Evolutionary conservation across 1,140 invertebrate species (phyloP).

Genomic region (Drosophila parabipectinata): DNA sequence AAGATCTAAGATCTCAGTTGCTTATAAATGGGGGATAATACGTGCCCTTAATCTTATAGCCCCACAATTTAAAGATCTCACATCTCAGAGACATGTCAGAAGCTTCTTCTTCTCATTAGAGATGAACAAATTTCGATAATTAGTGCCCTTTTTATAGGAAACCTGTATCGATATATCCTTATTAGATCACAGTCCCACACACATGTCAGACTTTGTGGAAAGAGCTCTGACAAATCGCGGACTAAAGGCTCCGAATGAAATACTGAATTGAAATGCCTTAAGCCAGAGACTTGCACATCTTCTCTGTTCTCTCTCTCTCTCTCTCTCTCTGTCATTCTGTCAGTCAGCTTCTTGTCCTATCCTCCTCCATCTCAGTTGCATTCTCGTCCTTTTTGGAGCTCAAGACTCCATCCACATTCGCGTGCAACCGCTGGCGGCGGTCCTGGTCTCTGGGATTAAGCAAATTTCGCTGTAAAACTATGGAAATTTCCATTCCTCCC

Average conservation of each 20-base stretch:
- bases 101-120: too few species aligned
- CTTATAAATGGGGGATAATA: too few species aligned
- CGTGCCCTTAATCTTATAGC: too few species aligned
- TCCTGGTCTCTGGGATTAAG: conserved; percentile 44
- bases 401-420: conserved; percentile 1
- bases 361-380: background rate
- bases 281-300: conserved; percentile 34
- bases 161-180: too few species aligned
- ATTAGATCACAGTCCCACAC: background rate
- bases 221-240: conserved; percentile 24
- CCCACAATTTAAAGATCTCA: too few species aligned
- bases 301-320: background rate
- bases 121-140: too few species aligned
- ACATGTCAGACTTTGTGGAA: conserved; percentile 19
- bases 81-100: too few species aligned
- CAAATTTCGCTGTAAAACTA: conserved; percentile 52
- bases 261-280: conserved; percentile 39
- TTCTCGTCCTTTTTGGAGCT: background rate
- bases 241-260: background rate
- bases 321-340: conserved; percentile 14
- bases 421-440: conserved; percentile 38
- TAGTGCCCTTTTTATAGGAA: too few species aligned
- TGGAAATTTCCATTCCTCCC: conserved; percentile 29
- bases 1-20: too few species aligned
- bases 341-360: conserved; percentile 1